Percentiles rank a stretch among this genome's conserved stretches.
Evolutionary conservation across 2,113 vertebrate genomes (phyloP).

Genomic region (Campylomormyrus numenius): DNA sequence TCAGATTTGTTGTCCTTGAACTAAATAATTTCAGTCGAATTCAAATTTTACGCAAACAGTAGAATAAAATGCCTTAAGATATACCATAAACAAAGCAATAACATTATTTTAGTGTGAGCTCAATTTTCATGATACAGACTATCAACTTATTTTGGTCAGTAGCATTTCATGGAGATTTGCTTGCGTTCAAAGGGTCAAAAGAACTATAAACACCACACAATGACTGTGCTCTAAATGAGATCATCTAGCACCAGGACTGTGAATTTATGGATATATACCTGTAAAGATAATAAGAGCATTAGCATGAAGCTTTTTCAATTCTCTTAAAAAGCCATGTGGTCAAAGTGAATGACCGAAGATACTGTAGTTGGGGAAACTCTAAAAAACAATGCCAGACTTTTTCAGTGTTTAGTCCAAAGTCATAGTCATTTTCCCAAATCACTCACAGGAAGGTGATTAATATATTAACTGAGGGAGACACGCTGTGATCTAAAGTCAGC

Average conservation of each 20-base stretch:
- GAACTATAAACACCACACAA: not conserved
- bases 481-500: not conserved
- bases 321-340: not conserved
- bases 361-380: not conserved
- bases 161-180: not conserved
- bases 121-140: not conserved
- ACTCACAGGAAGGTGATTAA: not conserved
- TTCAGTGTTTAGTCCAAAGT: not conserved
- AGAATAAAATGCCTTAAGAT: not conserved
- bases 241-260: not conserved
- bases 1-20: not conserved
- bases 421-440: not conserved
- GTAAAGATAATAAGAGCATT: not conserved
- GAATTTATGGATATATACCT: not conserved
- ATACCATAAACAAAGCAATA: not conserved
- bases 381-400: not conserved
- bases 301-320: not conserved
- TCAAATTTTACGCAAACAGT: not conserved
- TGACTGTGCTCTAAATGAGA: not conserved
- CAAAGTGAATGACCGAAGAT: not conserved
- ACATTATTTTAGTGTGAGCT: not conserved
- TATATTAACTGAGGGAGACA: not conserved
- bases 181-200: not conserved
- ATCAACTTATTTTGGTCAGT: not conserved
- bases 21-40: not conserved